Percentiles rank a stretch among this genome's conserved stretches.
phyloP scores from a whole-genome alignment of 2,888 invertebrate genomes.

The Limulus polyphemus region DNA sequence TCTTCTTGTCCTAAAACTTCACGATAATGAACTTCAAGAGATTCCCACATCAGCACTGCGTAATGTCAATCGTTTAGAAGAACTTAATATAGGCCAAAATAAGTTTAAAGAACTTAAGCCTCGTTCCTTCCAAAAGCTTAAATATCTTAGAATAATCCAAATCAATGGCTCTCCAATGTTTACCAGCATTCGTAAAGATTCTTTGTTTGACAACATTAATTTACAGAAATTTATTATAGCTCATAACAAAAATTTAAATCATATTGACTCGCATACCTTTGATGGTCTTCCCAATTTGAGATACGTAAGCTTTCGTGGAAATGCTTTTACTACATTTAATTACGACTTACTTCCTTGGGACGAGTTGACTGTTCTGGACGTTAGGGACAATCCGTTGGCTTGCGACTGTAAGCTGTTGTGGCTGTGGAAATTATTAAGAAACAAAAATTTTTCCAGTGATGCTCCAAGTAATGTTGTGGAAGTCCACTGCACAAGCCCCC shows the following conservation, averaged over 20 bases:
- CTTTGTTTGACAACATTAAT: conserved; percentile 17
- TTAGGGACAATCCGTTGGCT: conserved; percentile 68
- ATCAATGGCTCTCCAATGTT: neutral
- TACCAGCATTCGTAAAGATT: conserved; percentile 12
- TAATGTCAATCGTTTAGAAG: neutral
- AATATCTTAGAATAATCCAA: neutral
- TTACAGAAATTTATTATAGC: conserved; percentile 18
- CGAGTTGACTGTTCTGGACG: conserved; percentile 55
- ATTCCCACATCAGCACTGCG: neutral
- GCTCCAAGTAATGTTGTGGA: conserved; percentile 1
- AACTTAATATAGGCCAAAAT: conserved; percentile 1
- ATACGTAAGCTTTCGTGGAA: conserved; percentile 22
- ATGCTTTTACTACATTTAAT: conserved; percentile 21
- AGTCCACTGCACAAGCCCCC: conserved; percentile 9
- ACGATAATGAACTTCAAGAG: conserved; percentile 1
- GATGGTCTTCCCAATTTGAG: conserved; percentile 14
- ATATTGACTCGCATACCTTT: conserved; percentile 18
- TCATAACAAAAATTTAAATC: conserved; percentile 14
- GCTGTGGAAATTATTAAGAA: conserved; percentile 40
- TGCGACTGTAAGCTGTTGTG: conserved; percentile 79
- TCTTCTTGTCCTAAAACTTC: conserved; percentile 41
- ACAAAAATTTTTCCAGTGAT: conserved; percentile 3
- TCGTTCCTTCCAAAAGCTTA: neutral
- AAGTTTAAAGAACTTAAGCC: neutral
- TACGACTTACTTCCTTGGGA: conserved; percentile 43